Conservation (phyloP, 2,113 vertebrate species). For the Grallaria varia region DNA sequence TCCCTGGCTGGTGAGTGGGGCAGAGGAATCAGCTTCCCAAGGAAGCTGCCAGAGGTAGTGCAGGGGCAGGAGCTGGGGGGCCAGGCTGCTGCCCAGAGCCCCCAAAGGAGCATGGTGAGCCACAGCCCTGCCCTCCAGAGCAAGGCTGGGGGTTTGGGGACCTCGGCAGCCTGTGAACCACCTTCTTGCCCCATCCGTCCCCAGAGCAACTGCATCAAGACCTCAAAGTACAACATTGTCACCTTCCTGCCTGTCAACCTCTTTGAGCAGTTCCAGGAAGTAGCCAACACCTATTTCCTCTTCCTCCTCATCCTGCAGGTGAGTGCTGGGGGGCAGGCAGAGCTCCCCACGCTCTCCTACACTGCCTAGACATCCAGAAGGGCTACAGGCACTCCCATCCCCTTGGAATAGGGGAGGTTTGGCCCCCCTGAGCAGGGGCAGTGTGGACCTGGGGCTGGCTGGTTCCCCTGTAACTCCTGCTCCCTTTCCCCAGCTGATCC, state of each 20-base stretch:
- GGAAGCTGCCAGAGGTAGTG: background rate
- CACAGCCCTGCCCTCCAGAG: background rate
- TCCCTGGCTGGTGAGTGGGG: background rate
- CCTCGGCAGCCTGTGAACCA: accelerated
- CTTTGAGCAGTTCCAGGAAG: slow-evolving; percentile 98
- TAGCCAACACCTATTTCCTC: slow-evolving; percentile 96
- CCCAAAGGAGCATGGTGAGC: background rate
- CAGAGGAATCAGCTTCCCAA: background rate
- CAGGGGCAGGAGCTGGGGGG: background rate
- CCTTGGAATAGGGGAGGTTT: background rate
- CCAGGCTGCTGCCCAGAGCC: background rate
- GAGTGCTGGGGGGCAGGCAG: background rate
- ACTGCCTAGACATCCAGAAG: background rate
- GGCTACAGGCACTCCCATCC: background rate
- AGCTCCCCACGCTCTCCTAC: accelerated
- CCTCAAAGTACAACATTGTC: slow-evolving; percentile 93
- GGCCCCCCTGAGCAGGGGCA: accelerated
- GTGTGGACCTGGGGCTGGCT: background rate
- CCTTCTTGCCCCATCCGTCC: accelerated
- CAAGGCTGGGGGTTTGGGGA: background rate
- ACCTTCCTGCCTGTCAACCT: slow-evolving; percentile 96
- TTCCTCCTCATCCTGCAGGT: slow-evolving; percentile 97
- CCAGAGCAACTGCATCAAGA: slow-evolving; percentile 95
- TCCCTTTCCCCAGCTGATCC: slow-evolving; percentile 83
- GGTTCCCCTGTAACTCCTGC: background rate